A percentile compares a stretch with the other conserved stretches of the same genome.
Evolutionary conservation across 1,140 invertebrate genomes (phyloP).

Genomic region (Eriocheir sinensis): DNA sequence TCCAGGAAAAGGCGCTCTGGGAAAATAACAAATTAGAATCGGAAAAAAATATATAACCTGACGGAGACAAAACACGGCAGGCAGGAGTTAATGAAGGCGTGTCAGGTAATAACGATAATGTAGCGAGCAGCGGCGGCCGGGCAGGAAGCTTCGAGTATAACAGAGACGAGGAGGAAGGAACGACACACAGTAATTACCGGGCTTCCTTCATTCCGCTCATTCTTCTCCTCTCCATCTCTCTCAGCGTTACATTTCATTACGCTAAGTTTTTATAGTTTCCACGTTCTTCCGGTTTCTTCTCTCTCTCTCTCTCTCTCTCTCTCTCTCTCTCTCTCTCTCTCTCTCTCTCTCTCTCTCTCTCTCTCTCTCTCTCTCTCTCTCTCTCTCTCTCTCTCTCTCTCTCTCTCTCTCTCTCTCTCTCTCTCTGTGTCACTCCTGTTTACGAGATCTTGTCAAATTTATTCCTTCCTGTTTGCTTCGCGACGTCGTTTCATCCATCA

Average conservation of each 20-base stretch:
- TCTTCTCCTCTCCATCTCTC: background rate
- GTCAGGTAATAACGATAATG: background rate
- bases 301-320: background rate
- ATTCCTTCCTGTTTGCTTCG: too few species aligned
- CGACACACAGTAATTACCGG: background rate
- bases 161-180: background rate
- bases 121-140: background rate
- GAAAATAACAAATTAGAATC: background rate
- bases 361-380: slow-evolving; percentile 17
- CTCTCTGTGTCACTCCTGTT: background rate
- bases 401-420: slow-evolving; percentile 2
- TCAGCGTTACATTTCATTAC: too few species aligned
- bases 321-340: background rate
- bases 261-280: too few species aligned
- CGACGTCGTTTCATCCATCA: too few species aligned
- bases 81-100: too few species aligned
- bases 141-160: background rate
- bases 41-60: too few species aligned
- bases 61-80: too few species aligned
- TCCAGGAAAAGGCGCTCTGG: background rate
- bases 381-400: too few species aligned
- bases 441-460: too few species aligned
- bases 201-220: background rate
- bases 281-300: too few species aligned
- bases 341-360: background rate